phyloP scores from a whole-genome alignment of 2,888 invertebrate species.

The Acanthococcus lagerstroemiae region DNA sequence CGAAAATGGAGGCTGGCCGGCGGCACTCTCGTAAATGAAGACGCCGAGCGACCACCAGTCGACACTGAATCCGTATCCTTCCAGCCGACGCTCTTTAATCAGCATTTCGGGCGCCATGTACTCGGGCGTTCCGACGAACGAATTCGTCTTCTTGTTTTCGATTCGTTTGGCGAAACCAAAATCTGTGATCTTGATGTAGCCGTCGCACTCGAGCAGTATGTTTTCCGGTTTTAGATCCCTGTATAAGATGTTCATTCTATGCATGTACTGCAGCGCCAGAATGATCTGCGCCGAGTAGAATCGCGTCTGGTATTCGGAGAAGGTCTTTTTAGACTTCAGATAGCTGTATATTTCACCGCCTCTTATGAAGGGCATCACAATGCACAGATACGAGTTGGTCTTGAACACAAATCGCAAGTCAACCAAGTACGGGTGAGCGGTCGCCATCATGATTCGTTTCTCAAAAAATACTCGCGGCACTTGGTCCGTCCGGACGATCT shows the following conservation, averaged over 20 bases:
- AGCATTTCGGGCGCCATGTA: conserved; percentile 23
- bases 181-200: conserved; percentile 19
- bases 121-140: conserved; percentile 25
- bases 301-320: conserved; percentile 8
- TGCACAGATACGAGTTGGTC: conserved; percentile 10
- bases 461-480: conserved; percentile 2
- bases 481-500: conserved; percentile 8
- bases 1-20: conserved; percentile 11
- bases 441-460: conserved; percentile 15
- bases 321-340: not conserved
- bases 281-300: conserved; percentile 7
- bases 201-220: conserved; percentile 17
- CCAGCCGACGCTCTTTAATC: not conserved
- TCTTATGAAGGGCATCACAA: conserved; percentile 12
- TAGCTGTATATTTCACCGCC: conserved; percentile 23
- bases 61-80: conserved; percentile 12
- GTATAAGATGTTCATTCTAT: conserved; percentile 12
- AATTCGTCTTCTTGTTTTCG: not conserved
- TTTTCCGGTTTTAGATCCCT: conserved; percentile 22
- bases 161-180: conserved; percentile 20
- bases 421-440: conserved; percentile 14
- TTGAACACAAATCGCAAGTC: conserved; percentile 19
- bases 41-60: conserved; percentile 21
- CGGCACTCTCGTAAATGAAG: conserved; percentile 7
- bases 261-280: conserved; percentile 15